Evolutionary conservation across 30 jellyfish, hydroid and myxozoan species (phyloP), one percentile per base, ranked within the genome.

Genomic region (Turritopsis dohrnii): DNA sequence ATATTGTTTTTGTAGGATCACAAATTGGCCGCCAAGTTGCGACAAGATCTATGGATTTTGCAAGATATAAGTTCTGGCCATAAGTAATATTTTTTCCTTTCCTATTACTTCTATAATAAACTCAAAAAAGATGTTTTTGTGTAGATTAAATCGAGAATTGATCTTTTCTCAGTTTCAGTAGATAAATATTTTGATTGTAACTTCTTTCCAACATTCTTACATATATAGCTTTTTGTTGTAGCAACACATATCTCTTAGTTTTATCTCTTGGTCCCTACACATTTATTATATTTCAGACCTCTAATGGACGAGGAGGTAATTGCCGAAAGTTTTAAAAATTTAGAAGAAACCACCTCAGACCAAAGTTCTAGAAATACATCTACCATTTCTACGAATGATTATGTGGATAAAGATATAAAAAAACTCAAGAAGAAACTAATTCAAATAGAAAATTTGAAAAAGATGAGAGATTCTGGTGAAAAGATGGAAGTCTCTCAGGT

Each of bases 41-140:
- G 97, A 74, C 97, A 90, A 71, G 97, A 90, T 71, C 74, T 90
- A 41, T 90, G 97, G 97, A 95, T 90, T 18, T 72, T 90, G 83
- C 94, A 86, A 90, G 97, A 90, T 71, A 74, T 87, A 16, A 30
- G 81, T 54, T 85, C 95, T 74, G 97, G 97, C 73, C 86, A 81
- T 53, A 89, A 79, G 91, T 84, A 79, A 29, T n/a, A 25, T 0
- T 1, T 79, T 0, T 0, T 79, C 16, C 29, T 41, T 13, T 25
- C 21, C 16, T 3, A 13, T 41, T 41, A 41, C 13, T 41, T 41
- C 60, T n/a, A n/a, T n/a, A n/a, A n/a, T n/a, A n/a, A n/a, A n/a
- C 83, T 74, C 8, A 9, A 4, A 1, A 21, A 28, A 4, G 25
- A 4, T 74, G 3, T 28, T 74, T 74, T 7, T 28, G 19, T 76